A percentile compares a stretch with the other conserved stretches of the same genome.
phyloP scores from a whole-genome alignment of 2,888 invertebrate species.

The Cataglyphis cursor region DNA sequence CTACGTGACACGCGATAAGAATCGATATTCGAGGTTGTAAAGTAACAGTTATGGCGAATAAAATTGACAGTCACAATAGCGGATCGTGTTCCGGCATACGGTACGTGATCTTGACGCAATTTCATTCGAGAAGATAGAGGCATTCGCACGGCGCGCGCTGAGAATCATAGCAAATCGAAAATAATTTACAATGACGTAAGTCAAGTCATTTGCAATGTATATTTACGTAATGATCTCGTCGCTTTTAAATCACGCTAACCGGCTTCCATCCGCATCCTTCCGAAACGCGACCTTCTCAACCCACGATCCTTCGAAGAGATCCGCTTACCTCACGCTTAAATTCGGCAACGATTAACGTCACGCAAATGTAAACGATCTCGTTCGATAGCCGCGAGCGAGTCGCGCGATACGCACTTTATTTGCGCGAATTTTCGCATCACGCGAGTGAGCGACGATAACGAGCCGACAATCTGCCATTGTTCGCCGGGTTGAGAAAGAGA shows the following conservation, averaged over 20 bases:
- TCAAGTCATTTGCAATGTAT: neutral
- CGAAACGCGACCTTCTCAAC: conserved; percentile 9
- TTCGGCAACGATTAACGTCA: conserved; percentile 29
- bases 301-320: neutral
- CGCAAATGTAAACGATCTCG: conserved; percentile 21
- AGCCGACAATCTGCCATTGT: conserved; percentile 75
- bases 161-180: neutral
- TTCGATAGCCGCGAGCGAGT: conserved; percentile 44
- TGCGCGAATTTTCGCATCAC: conserved; percentile 47
- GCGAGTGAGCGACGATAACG: conserved; percentile 69
- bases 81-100: neutral
- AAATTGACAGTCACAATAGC: neutral
- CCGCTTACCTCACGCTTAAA: conserved; percentile 29
- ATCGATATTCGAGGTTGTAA: neutral
- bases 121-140: conserved; percentile 1
- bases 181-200: conserved; percentile 28
- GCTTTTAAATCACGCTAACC: conserved; percentile 17
- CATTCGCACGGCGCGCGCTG: neutral
- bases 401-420: conserved; percentile 24
- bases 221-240: conserved; percentile 36
- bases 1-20: conserved; percentile 8
- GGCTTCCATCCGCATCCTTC: conserved; percentile 17
- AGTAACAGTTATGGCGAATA: neutral
- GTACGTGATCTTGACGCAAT: conserved; percentile 1
- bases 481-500: conserved; percentile 50